These are phyloP conservation scores for Mesorhabditis sp. DNA, from an alignment of 2,888 invertebrate species.

Conservation along the genomic window DNA sequence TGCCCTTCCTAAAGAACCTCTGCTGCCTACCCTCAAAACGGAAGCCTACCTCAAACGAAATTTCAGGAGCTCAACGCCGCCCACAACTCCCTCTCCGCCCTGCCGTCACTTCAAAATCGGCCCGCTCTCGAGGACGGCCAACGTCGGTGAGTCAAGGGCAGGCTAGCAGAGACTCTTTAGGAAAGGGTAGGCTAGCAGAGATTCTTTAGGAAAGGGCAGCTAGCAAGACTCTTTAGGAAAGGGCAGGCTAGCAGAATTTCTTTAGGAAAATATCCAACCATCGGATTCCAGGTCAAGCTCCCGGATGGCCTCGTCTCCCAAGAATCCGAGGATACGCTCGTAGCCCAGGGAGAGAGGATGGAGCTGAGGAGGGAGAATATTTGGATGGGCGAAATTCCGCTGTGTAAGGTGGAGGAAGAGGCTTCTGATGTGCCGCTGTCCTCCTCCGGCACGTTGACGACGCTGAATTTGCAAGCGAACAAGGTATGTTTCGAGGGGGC, in stretches of 20 bases:
- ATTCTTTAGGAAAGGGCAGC: not conserved
- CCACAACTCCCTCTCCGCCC: constrained; percentile 24
- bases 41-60: not conserved
- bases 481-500: constrained; percentile 69
- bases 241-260: not conserved
- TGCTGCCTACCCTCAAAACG: not conserved
- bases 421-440: constrained; percentile 35
- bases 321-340: not conserved
- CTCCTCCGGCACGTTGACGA: constrained; percentile 65
- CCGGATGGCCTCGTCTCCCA: not conserved
- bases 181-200: not conserved
- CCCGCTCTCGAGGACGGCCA: not conserved
- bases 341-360: not conserved
- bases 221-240: not conserved
- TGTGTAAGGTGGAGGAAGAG: constrained; percentile 33
- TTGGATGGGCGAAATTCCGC: not conserved
- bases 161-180: not conserved
- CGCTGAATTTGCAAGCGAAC: constrained; percentile 82
- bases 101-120: constrained; percentile 17
- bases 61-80: constrained; percentile 31
- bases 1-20: not conserved
- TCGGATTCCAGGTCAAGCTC: not conserved
- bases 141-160: constrained; percentile 1
- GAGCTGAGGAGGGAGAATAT: constrained; percentile 5
- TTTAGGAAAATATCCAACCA: not conserved